A percentile compares a stretch with the other conserved stretches of the same genome.
phyloP scores from a whole-genome alignment of 2,888 invertebrate genomes.

The Thera britannica region DNA sequence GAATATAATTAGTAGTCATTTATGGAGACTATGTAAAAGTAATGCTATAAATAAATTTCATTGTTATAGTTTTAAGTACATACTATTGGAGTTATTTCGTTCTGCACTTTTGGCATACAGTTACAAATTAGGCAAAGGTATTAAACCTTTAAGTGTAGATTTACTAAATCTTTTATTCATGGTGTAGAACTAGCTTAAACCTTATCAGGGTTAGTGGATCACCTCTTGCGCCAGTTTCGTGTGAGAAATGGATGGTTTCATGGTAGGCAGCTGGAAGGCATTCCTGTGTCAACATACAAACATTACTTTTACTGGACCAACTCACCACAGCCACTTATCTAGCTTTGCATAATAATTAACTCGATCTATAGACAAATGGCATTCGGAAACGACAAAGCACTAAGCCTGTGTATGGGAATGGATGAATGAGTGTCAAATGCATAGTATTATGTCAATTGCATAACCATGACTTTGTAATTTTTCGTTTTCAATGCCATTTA shows the following conservation, averaged over 20 bases:
- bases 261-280: conserved; percentile 54
- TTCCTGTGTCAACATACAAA: conserved; percentile 33
- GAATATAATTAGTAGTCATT: conserved; percentile 77
- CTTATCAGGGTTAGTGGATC: conserved; percentile 62
- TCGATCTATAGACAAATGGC: conserved; percentile 14
- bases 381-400: conserved; percentile 12
- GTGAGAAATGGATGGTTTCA: conserved; percentile 44
- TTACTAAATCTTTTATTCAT: conserved; percentile 76
- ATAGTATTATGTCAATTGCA: conserved; percentile 6
- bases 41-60: conserved; percentile 80
- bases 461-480: conserved; percentile 1
- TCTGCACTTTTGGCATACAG: conserved; percentile 81
- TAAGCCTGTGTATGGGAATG: conserved; percentile 6
- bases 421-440: background rate
- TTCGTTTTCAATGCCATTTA: conserved; percentile 17
- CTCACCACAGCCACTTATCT: conserved; percentile 25
- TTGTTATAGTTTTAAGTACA: conserved; percentile 81
- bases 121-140: conserved; percentile 76
- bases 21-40: conserved; percentile 76
- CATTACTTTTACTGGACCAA: conserved; percentile 34
- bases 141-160: conserved; percentile 70
- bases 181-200: conserved; percentile 76
- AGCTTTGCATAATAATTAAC: conserved; percentile 23
- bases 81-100: conserved; percentile 75
- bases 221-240: conserved; percentile 61